Evolutionary conservation across 2,888 invertebrate species (phyloP).

Genomic region (Blera fallax): DNA sequence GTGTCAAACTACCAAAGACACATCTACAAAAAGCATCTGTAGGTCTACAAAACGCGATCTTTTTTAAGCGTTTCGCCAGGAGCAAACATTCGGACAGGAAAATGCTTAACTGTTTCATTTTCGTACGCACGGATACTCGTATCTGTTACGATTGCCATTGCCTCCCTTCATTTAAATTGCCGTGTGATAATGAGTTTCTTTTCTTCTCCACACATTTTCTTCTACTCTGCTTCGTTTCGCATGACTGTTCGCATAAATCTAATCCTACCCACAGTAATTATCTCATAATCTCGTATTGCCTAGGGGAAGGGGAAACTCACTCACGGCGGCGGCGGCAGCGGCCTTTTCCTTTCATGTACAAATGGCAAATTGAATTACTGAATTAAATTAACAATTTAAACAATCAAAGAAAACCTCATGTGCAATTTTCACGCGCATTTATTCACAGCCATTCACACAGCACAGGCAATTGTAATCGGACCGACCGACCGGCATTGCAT

Average conservation of each 20-base stretch:
- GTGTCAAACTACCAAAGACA: too few relatives aligned
- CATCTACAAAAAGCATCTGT: too few relatives aligned
- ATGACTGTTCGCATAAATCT: slow-evolving; percentile 41
- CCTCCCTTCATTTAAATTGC: background rate
- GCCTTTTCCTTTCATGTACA: slow-evolving; percentile 57
- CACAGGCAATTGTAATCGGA: slow-evolving; percentile 38
- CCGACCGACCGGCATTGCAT: slow-evolving; percentile 37
- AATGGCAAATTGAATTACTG: slow-evolving; percentile 62
- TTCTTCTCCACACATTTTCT: background rate
- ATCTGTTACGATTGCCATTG: too few relatives aligned
- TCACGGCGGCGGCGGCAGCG: slow-evolving; percentile 23
- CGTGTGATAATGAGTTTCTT: slow-evolving; percentile 18
- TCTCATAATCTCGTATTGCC: slow-evolving; percentile 51
- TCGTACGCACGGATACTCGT: too few relatives aligned
- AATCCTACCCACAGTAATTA: slow-evolving; percentile 51
- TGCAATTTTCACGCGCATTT: slow-evolving; percentile 59
- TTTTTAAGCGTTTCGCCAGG: too few relatives aligned
- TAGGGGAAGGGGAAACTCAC: too few relatives aligned
- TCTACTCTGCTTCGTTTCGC: slow-evolving; percentile 1
- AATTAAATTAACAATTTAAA: slow-evolving; percentile 64
- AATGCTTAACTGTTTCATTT: too few relatives aligned
- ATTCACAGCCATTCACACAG: slow-evolving; percentile 31
- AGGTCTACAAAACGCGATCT: too few relatives aligned
- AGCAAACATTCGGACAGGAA: too few relatives aligned
- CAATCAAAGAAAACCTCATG: slow-evolving; percentile 47